These are phyloP conservation scores for Proteles cristata DNA, from an alignment of 2,113 vertebrate genomes.

Conservation along the genomic window DNA sequence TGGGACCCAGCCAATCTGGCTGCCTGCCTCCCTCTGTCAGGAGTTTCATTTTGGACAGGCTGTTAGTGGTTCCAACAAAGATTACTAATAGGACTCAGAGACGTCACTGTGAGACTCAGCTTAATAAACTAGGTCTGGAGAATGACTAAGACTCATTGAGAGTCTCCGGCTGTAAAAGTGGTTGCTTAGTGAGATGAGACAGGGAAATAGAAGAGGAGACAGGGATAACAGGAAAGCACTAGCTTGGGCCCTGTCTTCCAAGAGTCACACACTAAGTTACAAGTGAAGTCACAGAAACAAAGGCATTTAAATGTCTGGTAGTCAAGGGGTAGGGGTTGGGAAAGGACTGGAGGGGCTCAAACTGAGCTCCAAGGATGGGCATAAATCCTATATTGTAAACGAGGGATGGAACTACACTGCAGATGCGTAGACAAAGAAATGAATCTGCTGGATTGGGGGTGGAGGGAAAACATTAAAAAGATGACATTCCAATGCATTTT, in stretches of 20 bases:
- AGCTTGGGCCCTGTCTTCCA: not conserved
- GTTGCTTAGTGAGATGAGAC: not conserved
- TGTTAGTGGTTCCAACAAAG: slow-evolving; percentile 11
- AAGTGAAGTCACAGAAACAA: not conserved
- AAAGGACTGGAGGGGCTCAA: not conserved
- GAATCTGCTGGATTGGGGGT: not conserved
- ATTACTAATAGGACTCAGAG: not conserved
- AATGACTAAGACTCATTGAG: not conserved
- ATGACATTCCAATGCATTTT: not conserved
- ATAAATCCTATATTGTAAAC: not conserved
- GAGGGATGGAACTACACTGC: not conserved
- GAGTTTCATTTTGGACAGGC: slow-evolving; percentile 9
- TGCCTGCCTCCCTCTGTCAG: not conserved
- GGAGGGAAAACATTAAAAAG: not conserved
- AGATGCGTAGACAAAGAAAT: not conserved
- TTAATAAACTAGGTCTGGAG: not conserved
- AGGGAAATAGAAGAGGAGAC: not conserved
- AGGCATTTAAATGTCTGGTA: not conserved
- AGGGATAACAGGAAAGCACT: not conserved
- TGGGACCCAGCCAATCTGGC: not conserved
- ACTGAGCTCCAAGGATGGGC: not conserved
- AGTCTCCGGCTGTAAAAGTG: not conserved
- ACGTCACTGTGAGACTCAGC: not conserved
- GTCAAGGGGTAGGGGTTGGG: not conserved
- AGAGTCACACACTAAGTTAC: not conserved